Evolutionary conservation across 2,888 invertebrate genomes (phyloP).

Genomic region (Tiliacea citrago): DNA sequence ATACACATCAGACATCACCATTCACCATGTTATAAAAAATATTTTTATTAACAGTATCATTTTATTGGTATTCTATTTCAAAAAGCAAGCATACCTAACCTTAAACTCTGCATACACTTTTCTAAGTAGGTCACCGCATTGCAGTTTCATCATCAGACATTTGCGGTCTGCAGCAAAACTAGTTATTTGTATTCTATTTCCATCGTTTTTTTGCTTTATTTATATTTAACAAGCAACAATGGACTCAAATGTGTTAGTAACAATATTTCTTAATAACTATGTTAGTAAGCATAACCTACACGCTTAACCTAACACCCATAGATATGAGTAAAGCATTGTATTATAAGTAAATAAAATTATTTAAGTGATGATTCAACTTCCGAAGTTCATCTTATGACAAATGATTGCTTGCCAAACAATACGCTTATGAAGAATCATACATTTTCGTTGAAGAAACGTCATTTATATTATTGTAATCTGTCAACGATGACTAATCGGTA

Average conservation of each 20-base stretch:
- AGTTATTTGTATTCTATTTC: background rate
- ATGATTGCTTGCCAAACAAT: background rate
- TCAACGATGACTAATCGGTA: background rate
- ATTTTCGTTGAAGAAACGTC: background rate
- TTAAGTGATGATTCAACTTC: background rate
- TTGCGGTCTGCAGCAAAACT: background rate
- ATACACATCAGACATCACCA: too few relatives aligned
- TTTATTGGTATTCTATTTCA: background rate
- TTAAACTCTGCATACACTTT: background rate
- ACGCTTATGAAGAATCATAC: background rate
- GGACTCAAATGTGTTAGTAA: too few relatives aligned
- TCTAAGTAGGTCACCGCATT: conserved; percentile 46
- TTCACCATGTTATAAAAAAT: too few relatives aligned
- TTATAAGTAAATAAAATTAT: background rate
- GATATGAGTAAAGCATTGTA: too few relatives aligned
- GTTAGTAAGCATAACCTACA: too few relatives aligned
- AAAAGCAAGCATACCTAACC: background rate
- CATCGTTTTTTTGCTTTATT: too few relatives aligned
- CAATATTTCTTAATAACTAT: too few relatives aligned
- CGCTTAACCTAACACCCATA: too few relatives aligned
- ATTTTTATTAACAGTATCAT: background rate
- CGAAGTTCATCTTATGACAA: background rate
- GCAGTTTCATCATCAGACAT: conserved; percentile 41
- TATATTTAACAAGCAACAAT: too few relatives aligned
- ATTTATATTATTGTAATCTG: background rate